Evolutionary conservation across 2,888 invertebrate genomes (phyloP), one percentile per base, ranked within the genome.

Genomic region (Clitarchus hookeri): DNA sequence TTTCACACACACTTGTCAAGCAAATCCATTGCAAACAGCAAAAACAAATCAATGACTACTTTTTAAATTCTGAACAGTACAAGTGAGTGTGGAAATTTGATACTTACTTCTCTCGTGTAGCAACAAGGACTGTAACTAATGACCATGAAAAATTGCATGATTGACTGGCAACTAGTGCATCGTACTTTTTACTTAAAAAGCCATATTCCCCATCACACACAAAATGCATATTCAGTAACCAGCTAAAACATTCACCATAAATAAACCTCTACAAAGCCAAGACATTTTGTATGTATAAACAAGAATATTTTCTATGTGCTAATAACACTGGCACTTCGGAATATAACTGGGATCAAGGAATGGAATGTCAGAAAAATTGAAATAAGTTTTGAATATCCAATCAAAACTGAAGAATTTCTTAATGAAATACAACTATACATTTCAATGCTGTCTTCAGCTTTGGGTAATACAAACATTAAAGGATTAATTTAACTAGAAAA

Each of bases 241-340:
- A 65, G 65, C 65, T 65, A 65, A 23, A 65, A 65, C 65, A 65
- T 65, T 65, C 65, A 65, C n/a, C 82, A 82, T 36, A 44, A 82
- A 82, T 36, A 79, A 26, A 82, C 36, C 82, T 88, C 88, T 88
- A 88, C 88, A 88, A 88, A 88, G 88, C 88, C 87, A 87, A 88
- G 87, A 87, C 86, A 86, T 84, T 48, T 84, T 65, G 19, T 23
- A 65, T 65, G 65, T 87, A 87, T 87, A 88, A 88, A 87, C 88
- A 87, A 86, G 87, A 86, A 87, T 85, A 86, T 78, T 85, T 83
- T 86, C 54, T 85, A 36, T 85, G 85, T 85, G 84, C 48, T 19
- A 65, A 19, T n/a, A n/a, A 65, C 65, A 65, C 23, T 65, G 65
- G n/a, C 65, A 65, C 65, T 65, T 48, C 48, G 54, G 84, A 65